A percentile compares a stretch with the other conserved stretches of the same genome.
These are phyloP conservation scores for Sceloporus tristichus DNA, from an alignment of 2,113 vertebrate species.

Conservation along the genomic window DNA sequence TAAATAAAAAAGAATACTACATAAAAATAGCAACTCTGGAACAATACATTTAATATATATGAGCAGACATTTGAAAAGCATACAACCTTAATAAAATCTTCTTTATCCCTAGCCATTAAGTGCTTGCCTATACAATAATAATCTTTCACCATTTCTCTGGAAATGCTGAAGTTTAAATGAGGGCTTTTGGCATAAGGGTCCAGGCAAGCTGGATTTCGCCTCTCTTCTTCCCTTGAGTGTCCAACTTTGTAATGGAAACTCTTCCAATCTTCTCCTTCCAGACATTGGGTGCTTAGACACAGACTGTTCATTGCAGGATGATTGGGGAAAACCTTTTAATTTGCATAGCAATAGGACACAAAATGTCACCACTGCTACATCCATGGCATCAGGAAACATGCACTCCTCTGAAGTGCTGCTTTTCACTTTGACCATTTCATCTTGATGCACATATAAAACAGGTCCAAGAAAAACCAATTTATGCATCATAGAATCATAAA, in stretches of 20 bases:
- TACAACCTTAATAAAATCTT: slow-evolving; percentile 29
- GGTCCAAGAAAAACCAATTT: neutral
- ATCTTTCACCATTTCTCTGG: neutral
- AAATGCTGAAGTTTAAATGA: neutral
- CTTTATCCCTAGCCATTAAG: slow-evolving; percentile 21
- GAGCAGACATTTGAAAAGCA: slow-evolving; percentile 11
- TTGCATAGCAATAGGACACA: neutral
- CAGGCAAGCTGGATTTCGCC: no score
- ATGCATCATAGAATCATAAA: no score
- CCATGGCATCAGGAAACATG: no score
- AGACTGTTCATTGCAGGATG: neutral
- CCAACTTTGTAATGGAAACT: neutral
- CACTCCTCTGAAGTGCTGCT: neutral
- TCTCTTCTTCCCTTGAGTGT: neutral
- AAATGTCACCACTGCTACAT: neutral
- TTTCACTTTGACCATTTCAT: neutral
- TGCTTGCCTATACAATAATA: neutral
- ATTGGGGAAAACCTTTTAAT: neutral
- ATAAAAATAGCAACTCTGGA: slow-evolving; percentile 27
- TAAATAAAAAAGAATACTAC: neutral
- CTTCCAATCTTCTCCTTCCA: neutral
- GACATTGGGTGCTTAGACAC: neutral
- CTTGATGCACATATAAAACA: neutral
- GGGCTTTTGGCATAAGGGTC: neutral
- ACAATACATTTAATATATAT: slow-evolving; percentile 33